A percentile compares a stretch with the other conserved stretches of the same genome.
These are phyloP conservation scores for Lanius collurio DNA, from an alignment of 2,113 vertebrate genomes.

Conservation along the genomic window DNA sequence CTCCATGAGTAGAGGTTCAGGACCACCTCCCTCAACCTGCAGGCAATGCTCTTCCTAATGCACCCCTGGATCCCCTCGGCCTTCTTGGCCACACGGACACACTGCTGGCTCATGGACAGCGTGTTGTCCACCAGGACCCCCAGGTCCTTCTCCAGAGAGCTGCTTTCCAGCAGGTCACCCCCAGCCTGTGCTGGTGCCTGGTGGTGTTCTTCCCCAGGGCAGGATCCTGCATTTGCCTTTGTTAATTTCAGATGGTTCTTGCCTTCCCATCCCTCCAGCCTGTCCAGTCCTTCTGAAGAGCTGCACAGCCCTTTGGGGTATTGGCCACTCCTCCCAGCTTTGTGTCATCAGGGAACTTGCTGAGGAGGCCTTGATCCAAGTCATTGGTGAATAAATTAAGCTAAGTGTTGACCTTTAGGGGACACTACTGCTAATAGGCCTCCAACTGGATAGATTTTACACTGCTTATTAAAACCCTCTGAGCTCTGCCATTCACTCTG, in stretches of 20 bases:
- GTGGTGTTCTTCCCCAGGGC: rapidly evolving
- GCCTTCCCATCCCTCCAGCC: too few relatives aligned
- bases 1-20: not conserved
- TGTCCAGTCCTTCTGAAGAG: not conserved
- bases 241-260: too few relatives aligned
- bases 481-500: not conserved
- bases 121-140: not conserved
- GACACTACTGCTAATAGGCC: not conserved
- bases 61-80: not conserved
- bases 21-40: rapidly evolving
- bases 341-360: not conserved
- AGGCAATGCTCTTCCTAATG: not conserved
- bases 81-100: not conserved
- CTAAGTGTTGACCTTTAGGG: rapidly evolving
- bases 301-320: not conserved
- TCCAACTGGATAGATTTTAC: not conserved
- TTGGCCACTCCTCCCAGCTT: not conserved
- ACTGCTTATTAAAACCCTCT: not conserved
- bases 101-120: not conserved
- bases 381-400: not conserved
- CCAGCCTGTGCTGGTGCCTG: not conserved
- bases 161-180: not conserved
- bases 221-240: too few relatives aligned
- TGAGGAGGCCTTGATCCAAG: not conserved
- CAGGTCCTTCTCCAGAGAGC: not conserved